Evolutionary conservation across 1,140 invertebrate species (phyloP).

Genomic region (Nylanderia fulva): DNA sequence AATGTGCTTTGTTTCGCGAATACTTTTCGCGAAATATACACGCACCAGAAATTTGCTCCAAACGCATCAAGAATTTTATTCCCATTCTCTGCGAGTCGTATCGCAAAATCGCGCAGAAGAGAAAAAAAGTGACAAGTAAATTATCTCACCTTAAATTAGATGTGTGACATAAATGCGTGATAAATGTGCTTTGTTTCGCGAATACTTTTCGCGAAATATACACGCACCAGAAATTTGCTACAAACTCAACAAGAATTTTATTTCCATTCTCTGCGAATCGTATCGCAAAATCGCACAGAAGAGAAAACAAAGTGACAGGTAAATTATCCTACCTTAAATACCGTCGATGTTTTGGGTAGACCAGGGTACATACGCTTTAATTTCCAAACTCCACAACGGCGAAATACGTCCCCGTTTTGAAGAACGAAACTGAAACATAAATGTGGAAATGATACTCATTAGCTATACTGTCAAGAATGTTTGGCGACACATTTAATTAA

Average conservation of each 20-base stretch:
- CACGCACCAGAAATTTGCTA: background rate
- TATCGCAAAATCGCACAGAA: conserved; percentile 7
- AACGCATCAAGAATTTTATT: too few relatives aligned
- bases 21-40: background rate
- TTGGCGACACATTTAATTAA: background rate
- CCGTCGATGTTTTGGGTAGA: too few relatives aligned
- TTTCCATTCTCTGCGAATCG: background rate
- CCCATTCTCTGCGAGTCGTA: background rate
- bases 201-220: background rate
- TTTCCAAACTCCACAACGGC: background rate
- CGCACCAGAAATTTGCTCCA: background rate
- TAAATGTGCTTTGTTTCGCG: conserved; percentile 14
- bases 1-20: conserved; percentile 17
- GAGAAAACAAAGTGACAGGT: background rate
- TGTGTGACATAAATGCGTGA: conserved; percentile 2
- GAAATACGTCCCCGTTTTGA: background rate
- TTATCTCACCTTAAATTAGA: too few relatives aligned
- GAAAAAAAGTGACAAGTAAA: conserved; percentile 7
- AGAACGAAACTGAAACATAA: conserved; percentile 15
- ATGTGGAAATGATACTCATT: background rate
- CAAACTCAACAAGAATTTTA: too few relatives aligned
- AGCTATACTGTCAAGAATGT: background rate
- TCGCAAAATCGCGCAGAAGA: conserved; percentile 1
- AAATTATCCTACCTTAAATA: too few relatives aligned
- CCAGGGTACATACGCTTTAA: background rate